Percentiles rank a stretch among this genome's conserved stretches.
phyloP scores from a whole-genome alignment of 2,113 vertebrate species.

The Guaruba guarouba region DNA sequence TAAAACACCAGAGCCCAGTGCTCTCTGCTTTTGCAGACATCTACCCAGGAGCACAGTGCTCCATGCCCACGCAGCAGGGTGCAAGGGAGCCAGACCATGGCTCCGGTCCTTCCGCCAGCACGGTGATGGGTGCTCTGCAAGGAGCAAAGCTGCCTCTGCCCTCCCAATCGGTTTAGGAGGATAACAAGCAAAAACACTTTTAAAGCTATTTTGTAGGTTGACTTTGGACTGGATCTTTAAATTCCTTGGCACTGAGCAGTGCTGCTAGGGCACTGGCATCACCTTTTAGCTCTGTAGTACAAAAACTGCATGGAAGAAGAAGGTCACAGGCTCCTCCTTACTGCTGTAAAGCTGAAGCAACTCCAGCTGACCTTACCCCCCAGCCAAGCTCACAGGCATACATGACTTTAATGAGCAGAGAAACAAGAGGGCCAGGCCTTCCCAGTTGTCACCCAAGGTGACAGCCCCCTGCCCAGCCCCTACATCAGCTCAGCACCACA shows the following conservation, averaged over 20 bases:
- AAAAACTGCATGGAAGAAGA: background rate
- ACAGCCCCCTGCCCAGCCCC: background rate
- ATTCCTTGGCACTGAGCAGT: background rate
- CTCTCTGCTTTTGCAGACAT: background rate
- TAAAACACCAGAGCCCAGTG: background rate
- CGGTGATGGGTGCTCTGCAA: background rate
- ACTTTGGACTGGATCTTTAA: background rate
- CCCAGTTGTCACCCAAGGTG: background rate
- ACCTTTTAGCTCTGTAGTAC: background rate
- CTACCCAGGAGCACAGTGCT: background rate
- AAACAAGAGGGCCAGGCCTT: background rate
- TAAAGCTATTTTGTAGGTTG: background rate
- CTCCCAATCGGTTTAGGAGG: background rate
- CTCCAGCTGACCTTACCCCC: background rate
- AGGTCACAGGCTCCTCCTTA: background rate
- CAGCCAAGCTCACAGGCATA: background rate
- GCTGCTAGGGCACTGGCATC: background rate
- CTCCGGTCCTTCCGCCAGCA: fast-evolving
- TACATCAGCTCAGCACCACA: background rate
- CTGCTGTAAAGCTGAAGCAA: background rate
- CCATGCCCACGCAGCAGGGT: fast-evolving
- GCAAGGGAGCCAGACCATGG: fast-evolving
- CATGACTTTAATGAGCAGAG: background rate
- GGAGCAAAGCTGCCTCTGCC: background rate
- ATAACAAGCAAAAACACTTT: background rate